Conservation (phyloP, 2,797 vertebrate species). For the Hippopotamyrus pictus region DNA sequence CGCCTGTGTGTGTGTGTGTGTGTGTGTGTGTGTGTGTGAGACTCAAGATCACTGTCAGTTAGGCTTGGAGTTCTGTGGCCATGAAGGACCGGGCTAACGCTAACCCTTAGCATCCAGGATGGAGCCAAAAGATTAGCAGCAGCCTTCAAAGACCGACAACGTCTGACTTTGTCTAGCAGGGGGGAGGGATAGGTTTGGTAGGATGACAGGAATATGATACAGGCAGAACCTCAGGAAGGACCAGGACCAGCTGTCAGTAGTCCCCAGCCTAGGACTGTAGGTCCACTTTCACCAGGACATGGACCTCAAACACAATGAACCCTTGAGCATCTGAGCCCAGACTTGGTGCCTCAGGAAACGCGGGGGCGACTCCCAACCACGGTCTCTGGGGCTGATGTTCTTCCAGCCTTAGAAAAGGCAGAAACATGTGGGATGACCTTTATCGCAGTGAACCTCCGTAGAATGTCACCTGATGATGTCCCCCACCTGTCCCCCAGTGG, state of each 20-base stretch:
- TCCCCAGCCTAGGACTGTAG: neutral
- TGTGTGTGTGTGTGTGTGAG: neutral
- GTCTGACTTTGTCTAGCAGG: neutral
- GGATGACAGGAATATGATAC: neutral
- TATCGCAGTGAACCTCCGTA: neutral
- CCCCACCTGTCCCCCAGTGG: constrained; percentile 60
- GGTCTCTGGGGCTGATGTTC: neutral
- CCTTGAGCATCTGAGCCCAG: neutral
- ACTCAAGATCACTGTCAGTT: neutral
- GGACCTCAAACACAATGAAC: neutral
- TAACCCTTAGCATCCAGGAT: neutral
- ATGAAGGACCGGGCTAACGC: neutral
- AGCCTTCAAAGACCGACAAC: neutral
- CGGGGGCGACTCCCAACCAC: neutral
- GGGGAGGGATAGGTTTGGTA: neutral
- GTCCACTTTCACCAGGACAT: neutral
- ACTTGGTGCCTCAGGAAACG: neutral
- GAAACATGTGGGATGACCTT: neutral
- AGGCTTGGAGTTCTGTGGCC: neutral
- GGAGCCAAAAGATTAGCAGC: neutral
- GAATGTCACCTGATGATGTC: neutral
- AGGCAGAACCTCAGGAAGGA: neutral
- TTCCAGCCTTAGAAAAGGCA: neutral
- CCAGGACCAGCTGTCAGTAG: neutral
- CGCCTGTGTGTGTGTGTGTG: neutral